A percentile compares a stretch with the other conserved stretches of the same genome.
Conservation (phyloP, 1,140 invertebrate genomes). For the Brachionus rubens region DNA sequence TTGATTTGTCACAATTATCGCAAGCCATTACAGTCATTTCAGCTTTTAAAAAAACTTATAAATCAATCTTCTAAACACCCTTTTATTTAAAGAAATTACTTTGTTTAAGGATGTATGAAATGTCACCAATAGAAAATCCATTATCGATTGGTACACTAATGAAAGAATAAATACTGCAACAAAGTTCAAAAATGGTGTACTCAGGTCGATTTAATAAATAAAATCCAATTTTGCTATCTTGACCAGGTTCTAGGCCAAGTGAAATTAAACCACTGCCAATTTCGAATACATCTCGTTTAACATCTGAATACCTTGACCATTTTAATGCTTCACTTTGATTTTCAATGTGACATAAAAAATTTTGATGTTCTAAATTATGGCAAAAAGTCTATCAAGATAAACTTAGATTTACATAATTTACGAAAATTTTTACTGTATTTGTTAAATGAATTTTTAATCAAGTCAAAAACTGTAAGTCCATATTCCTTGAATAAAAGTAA, state of each 20-base stretch:
- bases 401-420: too few relatives aligned
- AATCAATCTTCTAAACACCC: neutral
- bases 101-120: slow-evolving; percentile 4
- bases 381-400: too few relatives aligned
- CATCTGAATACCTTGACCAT: neutral
- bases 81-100: neutral
- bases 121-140: neutral
- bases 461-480: too few relatives aligned
- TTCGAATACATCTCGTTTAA: neutral
- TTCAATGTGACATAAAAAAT: neutral
- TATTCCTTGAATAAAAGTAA: too few relatives aligned
- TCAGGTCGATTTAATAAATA: neutral
- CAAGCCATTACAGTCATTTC: neutral
- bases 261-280: neutral
- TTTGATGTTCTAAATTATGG: too few relatives aligned
- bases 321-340: neutral
- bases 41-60: neutral
- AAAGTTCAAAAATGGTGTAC: neutral
- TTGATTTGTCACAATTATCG: neutral
- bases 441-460: too few relatives aligned
- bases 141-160: neutral
- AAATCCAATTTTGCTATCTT: neutral
- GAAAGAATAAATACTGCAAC: neutral
- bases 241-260: neutral
- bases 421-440: too few relatives aligned